These are phyloP conservation scores for Protonibea diacanthus DNA, from an alignment of 2,797 vertebrate species.

Conservation along the genomic window DNA sequence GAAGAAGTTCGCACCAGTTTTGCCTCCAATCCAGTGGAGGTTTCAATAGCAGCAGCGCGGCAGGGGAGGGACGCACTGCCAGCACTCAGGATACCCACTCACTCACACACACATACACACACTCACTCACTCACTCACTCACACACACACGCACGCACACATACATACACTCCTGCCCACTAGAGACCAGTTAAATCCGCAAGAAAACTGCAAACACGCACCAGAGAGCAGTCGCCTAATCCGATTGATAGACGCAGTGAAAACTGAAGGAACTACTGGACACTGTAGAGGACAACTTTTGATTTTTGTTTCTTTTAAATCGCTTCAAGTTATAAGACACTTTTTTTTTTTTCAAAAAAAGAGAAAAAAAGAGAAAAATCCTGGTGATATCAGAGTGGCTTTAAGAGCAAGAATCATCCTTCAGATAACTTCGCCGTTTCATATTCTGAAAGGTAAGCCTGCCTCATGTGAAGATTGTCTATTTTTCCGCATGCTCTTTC, in stretches of 20 bases:
- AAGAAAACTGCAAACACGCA: conserved; percentile 79
- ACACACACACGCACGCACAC: conserved; percentile 46
- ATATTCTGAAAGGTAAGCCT: conserved; percentile 71
- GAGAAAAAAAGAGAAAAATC: background rate
- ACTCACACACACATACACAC: conserved; percentile 55
- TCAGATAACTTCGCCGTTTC: conserved; percentile 47
- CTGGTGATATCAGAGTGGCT: conserved; percentile 48
- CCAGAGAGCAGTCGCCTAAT: conserved; percentile 72
- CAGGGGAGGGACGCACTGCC: conserved; percentile 84
- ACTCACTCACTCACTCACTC: conserved; percentile 38
- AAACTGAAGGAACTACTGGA: conserved; percentile 76
- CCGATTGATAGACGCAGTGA: conserved; percentile 67
- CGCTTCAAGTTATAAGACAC: conserved; percentile 37
- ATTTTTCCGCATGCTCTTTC: conserved; percentile 1
- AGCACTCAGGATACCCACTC: conserved; percentile 80
- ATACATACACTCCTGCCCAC: conserved; percentile 74
- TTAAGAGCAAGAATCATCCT: conserved; percentile 51
- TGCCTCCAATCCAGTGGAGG: conserved; percentile 82
- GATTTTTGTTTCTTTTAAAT: conserved; percentile 45
- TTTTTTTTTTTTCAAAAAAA: conserved; percentile 24
- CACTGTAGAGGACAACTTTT: conserved; percentile 72
- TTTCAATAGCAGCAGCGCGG: conserved; percentile 84
- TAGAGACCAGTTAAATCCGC: conserved; percentile 79
- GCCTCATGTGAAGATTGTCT: conserved; percentile 11
- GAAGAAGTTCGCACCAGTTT: conserved; percentile 76